phyloP scores from a whole-genome alignment of 1,140 invertebrate genomes.

The Samia ricini region DNA sequence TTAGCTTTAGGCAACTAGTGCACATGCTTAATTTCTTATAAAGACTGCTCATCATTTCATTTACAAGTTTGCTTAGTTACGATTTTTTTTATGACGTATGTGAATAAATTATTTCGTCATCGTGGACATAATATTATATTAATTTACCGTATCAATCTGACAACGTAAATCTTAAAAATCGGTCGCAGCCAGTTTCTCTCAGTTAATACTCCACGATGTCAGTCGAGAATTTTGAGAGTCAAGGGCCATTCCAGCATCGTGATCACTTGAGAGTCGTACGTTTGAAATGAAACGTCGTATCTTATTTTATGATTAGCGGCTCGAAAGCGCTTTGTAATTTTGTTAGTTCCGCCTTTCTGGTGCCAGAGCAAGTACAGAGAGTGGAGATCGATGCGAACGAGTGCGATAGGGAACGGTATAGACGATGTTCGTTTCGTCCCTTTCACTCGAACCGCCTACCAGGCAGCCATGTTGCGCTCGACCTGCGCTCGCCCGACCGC shows the following conservation, averaged over 20 bases:
- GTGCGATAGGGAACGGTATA: slow-evolving; percentile 56
- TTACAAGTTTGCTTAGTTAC: too few relatives aligned
- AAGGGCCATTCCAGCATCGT: slow-evolving; percentile 73
- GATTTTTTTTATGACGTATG: too few relatives aligned
- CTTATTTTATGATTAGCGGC: slow-evolving; percentile 78
- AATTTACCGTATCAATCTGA: slow-evolving; percentile 34
- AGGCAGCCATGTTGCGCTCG: slow-evolving; percentile 76
- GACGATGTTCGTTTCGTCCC: slow-evolving; percentile 47
- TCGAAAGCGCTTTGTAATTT: slow-evolving; percentile 77
- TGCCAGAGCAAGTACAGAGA: slow-evolving; percentile 72
- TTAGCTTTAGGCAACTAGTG: not conserved
- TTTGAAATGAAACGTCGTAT: slow-evolving; percentile 77
- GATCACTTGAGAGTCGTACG: slow-evolving; percentile 74
- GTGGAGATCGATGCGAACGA: slow-evolving; percentile 74
- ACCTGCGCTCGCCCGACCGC: slow-evolving; percentile 74
- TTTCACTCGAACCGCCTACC: slow-evolving; percentile 72
- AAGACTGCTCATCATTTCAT: too few relatives aligned
- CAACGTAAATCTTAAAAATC: slow-evolving; percentile 48
- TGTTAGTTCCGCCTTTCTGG: slow-evolving; percentile 77
- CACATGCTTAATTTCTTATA: too few relatives aligned
- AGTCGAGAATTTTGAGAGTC: slow-evolving; percentile 74
- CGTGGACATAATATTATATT: slow-evolving; percentile 20
- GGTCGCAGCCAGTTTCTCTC: slow-evolving; percentile 40
- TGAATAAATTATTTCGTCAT: too few relatives aligned
- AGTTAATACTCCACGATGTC: slow-evolving; percentile 68